A percentile compares a stretch with the other conserved stretches of the same genome.
Evolutionary conservation across 2,113 vertebrate species (phyloP).

Genomic region (Callipepla californica): DNA sequence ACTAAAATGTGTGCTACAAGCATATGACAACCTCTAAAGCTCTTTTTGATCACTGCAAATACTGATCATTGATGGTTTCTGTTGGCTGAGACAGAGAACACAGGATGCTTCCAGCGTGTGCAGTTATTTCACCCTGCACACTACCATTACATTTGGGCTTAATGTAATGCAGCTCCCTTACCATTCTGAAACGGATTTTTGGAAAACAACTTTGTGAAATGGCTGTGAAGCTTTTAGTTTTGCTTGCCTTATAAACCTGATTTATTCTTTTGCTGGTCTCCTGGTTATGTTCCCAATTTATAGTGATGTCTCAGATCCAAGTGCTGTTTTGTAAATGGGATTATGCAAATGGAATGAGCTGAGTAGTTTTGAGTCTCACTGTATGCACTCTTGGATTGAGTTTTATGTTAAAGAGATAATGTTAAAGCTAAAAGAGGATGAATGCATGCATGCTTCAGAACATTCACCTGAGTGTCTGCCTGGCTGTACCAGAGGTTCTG

Average conservation of each 20-base stretch:
- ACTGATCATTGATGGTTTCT: background rate
- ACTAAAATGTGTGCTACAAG: too few relatives aligned
- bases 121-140: accelerated
- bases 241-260: background rate
- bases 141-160: accelerated
- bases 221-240: background rate
- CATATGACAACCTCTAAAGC: background rate
- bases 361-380: background rate
- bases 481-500: background rate
- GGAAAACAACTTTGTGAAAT: background rate
- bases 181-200: background rate
- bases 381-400: background rate
- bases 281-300: background rate
- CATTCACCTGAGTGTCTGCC: background rate
- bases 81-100: background rate
- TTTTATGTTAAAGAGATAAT: background rate
- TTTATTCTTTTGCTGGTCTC: background rate
- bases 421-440: background rate
- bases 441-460: background rate
- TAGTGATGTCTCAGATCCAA: background rate
- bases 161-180: background rate
- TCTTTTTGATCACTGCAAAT: background rate
- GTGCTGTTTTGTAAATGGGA: background rate
- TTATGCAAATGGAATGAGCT: background rate
- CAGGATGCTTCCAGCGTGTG: background rate